A percentile compares a stretch with the other conserved stretches of the same genome.
phyloP scores from a whole-genome alignment of 1,140 invertebrate species.

The Heterodera carotae region DNA sequence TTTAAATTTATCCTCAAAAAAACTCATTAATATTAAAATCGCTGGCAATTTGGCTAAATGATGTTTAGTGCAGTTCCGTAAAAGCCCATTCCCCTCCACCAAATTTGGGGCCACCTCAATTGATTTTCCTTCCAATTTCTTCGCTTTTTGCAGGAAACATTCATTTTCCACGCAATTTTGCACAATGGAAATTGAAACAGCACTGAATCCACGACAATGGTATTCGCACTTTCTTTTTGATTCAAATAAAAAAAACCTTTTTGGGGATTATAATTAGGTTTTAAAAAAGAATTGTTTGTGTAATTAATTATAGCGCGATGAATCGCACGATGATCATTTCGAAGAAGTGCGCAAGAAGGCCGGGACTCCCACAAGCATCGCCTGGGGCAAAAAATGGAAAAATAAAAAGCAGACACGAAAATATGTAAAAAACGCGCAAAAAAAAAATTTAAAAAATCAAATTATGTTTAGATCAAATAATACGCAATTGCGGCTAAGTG shows the following conservation, averaged over 20 bases:
- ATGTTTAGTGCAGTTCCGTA: too few relatives aligned
- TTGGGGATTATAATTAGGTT: not conserved
- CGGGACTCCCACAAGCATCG: conserved; percentile 17
- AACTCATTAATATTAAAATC: not conserved
- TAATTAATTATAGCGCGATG: not conserved
- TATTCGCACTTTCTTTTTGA: not conserved
- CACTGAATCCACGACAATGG: conserved; percentile 7
- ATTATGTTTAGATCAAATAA: conserved; percentile 25
- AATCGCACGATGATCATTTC: conserved; percentile 38
- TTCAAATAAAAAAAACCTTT: not conserved
- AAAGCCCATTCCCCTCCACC: not conserved
- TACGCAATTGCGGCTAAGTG: not conserved
- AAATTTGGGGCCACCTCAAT: not conserved
- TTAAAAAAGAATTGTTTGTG: conserved; percentile 12
- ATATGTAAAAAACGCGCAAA: too few relatives aligned
- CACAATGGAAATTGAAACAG: not conserved
- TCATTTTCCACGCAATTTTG: not conserved
- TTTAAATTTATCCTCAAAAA: not conserved
- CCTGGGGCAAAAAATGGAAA: not conserved
- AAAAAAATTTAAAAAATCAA: too few relatives aligned
- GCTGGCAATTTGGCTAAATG: not conserved
- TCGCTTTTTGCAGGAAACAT: not conserved
- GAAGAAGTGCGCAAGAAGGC: conserved; percentile 29
- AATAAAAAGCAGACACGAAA: too few relatives aligned
- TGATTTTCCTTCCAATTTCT: not conserved